Percentiles rank a stretch among this genome's conserved stretches.
Evolutionary conservation across 1,140 invertebrate species (phyloP).

Genomic region (Dinothrombium tinctorium): DNA sequence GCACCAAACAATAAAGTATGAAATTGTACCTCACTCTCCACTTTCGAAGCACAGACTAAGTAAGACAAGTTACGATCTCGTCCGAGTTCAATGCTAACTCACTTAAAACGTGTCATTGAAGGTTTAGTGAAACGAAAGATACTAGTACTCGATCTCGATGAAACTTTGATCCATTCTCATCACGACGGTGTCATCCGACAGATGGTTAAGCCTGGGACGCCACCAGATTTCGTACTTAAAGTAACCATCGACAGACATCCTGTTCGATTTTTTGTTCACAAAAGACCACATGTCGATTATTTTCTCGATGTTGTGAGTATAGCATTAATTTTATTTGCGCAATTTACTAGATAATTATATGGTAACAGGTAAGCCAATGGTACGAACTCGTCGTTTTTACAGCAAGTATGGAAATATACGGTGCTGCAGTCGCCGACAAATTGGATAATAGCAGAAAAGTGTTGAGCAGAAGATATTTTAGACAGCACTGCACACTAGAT

Average conservation of each 20-base stretch:
- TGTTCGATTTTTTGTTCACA: constrained; percentile 97
- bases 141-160: constrained; percentile 89
- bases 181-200: constrained; percentile 88
- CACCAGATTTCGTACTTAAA: constrained; percentile 94
- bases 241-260: constrained; percentile 94
- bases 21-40: constrained; percentile 77
- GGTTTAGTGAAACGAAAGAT: constrained; percentile 87
- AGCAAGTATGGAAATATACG: constrained; percentile 99
- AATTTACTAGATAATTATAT: neutral
- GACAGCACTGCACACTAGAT: constrained; percentile 92
- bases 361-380: constrained; percentile 64
- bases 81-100: neutral
- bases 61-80: constrained; percentile 30
- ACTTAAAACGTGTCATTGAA: constrained; percentile 19
- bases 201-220: constrained; percentile 86
- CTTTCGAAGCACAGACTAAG: constrained; percentile 82
- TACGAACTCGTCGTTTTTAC: constrained; percentile 96
- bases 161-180: constrained; percentile 97
- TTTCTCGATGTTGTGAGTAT: constrained; percentile 73
- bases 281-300: constrained; percentile 95
- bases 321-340: neutral
- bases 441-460: constrained; percentile 85
- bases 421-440: constrained; percentile 91
- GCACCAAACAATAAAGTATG: constrained; percentile 94
- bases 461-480: constrained; percentile 66